Percentiles rank a stretch among this genome's conserved stretches.
Evolutionary conservation across 2,888 invertebrate genomes (phyloP).

Genomic region (Ichneumoninae sp.): DNA sequence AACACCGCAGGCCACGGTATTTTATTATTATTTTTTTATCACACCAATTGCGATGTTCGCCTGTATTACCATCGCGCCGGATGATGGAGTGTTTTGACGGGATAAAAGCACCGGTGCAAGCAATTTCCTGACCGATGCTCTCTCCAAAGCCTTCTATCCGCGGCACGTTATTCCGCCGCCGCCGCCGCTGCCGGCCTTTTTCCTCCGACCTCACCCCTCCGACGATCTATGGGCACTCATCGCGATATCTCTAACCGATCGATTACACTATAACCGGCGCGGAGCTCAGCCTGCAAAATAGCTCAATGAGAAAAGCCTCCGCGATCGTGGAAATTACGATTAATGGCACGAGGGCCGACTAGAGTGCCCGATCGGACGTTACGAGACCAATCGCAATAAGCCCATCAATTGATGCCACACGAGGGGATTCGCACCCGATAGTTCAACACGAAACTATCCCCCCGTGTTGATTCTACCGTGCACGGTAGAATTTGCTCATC

Average conservation of each 20-base stretch:
- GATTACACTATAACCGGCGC: constrained; percentile 11
- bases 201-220: constrained; percentile 1
- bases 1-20: too few relatives aligned
- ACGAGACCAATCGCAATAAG: constrained; percentile 42
- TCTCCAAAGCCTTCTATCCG: not conserved
- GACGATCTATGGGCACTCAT: constrained; percentile 1
- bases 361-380: constrained; percentile 10
- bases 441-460: constrained; percentile 5
- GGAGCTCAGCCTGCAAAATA: not conserved
- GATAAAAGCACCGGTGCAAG: constrained; percentile 52
- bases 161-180: not conserved
- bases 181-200: not conserved
- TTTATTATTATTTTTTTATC: too few relatives aligned
- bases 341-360: constrained; percentile 11
- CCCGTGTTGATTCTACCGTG: not conserved
- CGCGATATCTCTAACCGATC: constrained; percentile 16
- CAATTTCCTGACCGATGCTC: constrained; percentile 48
- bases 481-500: not conserved
- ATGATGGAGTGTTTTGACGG: constrained; percentile 56
- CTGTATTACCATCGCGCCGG: not conserved
- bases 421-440: constrained; percentile 10
- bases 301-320: constrained; percentile 5
- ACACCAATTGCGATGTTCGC: too few relatives aligned
- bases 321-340: constrained; percentile 29
- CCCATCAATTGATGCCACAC: constrained; percentile 34